Base-by-base conservation (phyloP, 2,113 vertebrate genomes). In the Ursus arctos region DNA sequence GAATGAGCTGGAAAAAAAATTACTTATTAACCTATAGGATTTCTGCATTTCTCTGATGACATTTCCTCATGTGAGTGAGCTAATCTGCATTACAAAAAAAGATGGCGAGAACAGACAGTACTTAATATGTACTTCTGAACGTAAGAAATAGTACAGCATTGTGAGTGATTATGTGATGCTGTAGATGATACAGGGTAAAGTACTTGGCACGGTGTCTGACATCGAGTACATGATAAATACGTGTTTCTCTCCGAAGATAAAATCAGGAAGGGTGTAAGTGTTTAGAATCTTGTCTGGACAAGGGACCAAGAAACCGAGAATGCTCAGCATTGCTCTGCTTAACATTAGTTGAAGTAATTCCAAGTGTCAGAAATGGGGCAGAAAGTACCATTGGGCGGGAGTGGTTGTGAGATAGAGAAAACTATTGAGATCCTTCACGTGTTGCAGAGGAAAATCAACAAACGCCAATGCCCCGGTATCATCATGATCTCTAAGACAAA, bases 41-140 rank as follows among this genome's bases (percentile, higher is more conserved):
- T 53, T 94, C 33, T 95, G 49, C 28, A 87, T 72, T 63, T 93
- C 74, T 33, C 33, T 57, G 55, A 74, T 92, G 51, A 14, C 51
- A 43, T 59, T 91, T 21, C 2, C 9, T 93, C 92, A 55, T 71
- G 28, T 69, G n/a, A 86, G 21, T 84, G 43, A 88, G 15, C 9
- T 92, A 47, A 89, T 97, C 59, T 90, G 26, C 71, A 80, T 92
- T 90, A 76, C 31, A 49, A 86, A 94, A 79, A 59, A 47, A 85
- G 59, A 80, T 24, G 28, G 36, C 49, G 21, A 53, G 31, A 72
- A 61, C 65, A 82, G 36, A 49, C 33, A 53, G 15, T 83, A 84
- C 65, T 94, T 89, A 91, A 57, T 33, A 22, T 72, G 43, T 7
- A 67, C 31, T 86, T 95, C 65, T 67, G 51, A 81, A 59, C 80